Conservation (phyloP, 2,888 invertebrate genomes). For the Tachina grossa region DNA sequence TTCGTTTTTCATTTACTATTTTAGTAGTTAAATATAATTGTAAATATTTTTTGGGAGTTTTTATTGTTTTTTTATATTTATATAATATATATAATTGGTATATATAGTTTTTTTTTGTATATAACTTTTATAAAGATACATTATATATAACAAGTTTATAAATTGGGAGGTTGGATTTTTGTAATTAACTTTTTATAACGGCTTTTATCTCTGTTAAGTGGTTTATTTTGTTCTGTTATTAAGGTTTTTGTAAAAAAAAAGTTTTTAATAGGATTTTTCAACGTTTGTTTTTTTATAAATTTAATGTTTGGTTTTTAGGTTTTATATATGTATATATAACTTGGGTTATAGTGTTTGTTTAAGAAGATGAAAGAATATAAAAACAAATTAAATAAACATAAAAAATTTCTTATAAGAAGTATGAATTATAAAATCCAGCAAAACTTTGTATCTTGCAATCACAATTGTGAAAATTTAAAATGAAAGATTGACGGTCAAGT, state of each 20-base stretch:
- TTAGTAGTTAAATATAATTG: slow-evolving; percentile 68
- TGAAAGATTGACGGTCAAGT: too few species aligned
- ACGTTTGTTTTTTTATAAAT: slow-evolving; percentile 1
- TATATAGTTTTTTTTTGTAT: slow-evolving; percentile 69
- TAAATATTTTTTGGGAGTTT: slow-evolving; percentile 63
- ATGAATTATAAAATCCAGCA: not conserved
- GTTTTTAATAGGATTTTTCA: slow-evolving; percentile 64
- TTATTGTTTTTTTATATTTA: slow-evolving; percentile 33
- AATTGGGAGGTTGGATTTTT: slow-evolving; percentile 68
- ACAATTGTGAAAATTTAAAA: too few species aligned
- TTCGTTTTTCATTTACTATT: slow-evolving; percentile 46
- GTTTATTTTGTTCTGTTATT: slow-evolving; percentile 37
- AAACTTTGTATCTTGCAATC: not conserved
- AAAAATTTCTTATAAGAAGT: not conserved
- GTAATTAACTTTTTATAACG: slow-evolving; percentile 40
- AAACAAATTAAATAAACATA: not conserved
- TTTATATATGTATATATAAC: not conserved
- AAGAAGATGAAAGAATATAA: not conserved
- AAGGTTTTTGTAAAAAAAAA: slow-evolving; percentile 68
- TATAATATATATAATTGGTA: slow-evolving; percentile 71
- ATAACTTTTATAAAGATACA: slow-evolving; percentile 71
- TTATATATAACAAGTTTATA: slow-evolving; percentile 72
- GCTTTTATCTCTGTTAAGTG: slow-evolving; percentile 43
- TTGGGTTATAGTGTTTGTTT: not conserved
- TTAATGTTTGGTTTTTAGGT: slow-evolving; percentile 21